Evolutionary conservation across 1,140 invertebrate genomes (phyloP), one percentile per base, ranked within the genome.

Genomic region (Pseudobourletiella spinata): DNA sequence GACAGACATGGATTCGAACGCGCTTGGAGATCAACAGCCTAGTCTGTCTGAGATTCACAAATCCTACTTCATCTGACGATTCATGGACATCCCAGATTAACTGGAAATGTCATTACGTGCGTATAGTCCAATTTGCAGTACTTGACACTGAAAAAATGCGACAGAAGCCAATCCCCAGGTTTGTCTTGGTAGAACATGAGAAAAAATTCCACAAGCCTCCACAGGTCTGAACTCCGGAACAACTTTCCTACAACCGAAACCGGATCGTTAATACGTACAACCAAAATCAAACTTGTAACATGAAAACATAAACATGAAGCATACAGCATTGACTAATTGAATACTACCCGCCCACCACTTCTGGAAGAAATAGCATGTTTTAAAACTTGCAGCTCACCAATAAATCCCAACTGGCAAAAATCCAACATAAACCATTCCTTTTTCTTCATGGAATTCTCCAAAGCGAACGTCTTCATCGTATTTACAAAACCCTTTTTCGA

Each of bases 101-200:
- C n/a, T n/a, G n/a, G n/a, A n/a, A n/a, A n/a, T n/a, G n/a, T n/a
- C 28, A 84, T 83, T 77, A 89, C 87, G 60, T 78, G 76, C 74
- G 87, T 85, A 74, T 87, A 89, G 68, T 91, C 88, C 55, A 88
- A 84, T 66, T 84, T 86, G 74, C 95, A 98, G 22, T 91, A 86
- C 78, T 92, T 92, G 0, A 93, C 92, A 63, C 86, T 85, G 29
- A 96, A 83, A 56, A 95, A 84, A 75, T 94, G 86, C 67, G 95
- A 91, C 4, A 98, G 77, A 1, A 98, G 77, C 95, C 95, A 98
- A 74, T 98, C 95, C 0, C 96, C 92, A 0, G 95, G 95, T 77
- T 97, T 95, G 72, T 96, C 91, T 72, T 89, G 89, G 76, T 95
- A 88, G 77, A 96, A 95, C 80, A 92, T 90, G 70, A 97, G 82